Evolutionary conservation across 1,140 invertebrate genomes (phyloP).

Genomic region (Drosophila teissieri): DNA sequence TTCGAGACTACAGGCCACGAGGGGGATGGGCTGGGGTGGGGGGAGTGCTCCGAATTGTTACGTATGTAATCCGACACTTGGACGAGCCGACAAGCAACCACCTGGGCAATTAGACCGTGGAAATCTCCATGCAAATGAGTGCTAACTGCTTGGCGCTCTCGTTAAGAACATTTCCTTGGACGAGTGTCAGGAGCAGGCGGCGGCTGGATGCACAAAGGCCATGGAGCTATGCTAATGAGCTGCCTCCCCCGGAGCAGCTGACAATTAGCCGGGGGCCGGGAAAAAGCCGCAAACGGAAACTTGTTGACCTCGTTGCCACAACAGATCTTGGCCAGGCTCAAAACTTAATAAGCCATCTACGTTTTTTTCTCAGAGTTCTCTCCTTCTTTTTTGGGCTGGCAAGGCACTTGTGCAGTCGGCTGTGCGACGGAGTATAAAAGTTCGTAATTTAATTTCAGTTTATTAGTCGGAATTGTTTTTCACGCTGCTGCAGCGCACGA

Average conservation of each 20-base stretch:
- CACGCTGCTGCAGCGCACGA: constrained; percentile 1
- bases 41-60: constrained; percentile 36
- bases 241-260: constrained; percentile 23
- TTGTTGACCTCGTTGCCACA: constrained; percentile 51
- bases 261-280: constrained; percentile 56
- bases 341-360: constrained; percentile 54
- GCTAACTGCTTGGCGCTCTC: constrained; percentile 31
- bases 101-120: constrained; percentile 66
- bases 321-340: constrained; percentile 39
- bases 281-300: constrained; percentile 62
- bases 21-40: constrained; percentile 17
- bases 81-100: constrained; percentile 18
- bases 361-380: constrained; percentile 4
- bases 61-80: constrained; percentile 72
- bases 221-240: constrained; percentile 65
- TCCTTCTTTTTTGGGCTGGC: neutral
- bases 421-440: constrained; percentile 30
- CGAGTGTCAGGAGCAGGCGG: constrained; percentile 65
- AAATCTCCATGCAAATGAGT: constrained; percentile 65
- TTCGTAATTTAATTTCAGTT: constrained; percentile 82
- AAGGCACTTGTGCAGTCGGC: constrained; percentile 10
- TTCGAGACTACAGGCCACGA: neutral
- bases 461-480: constrained; percentile 69
- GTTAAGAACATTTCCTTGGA: constrained; percentile 47
- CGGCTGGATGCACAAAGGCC: constrained; percentile 12